Conservation (phyloP, 2,888 invertebrate species). For the Gandaritis pyraliata region DNA sequence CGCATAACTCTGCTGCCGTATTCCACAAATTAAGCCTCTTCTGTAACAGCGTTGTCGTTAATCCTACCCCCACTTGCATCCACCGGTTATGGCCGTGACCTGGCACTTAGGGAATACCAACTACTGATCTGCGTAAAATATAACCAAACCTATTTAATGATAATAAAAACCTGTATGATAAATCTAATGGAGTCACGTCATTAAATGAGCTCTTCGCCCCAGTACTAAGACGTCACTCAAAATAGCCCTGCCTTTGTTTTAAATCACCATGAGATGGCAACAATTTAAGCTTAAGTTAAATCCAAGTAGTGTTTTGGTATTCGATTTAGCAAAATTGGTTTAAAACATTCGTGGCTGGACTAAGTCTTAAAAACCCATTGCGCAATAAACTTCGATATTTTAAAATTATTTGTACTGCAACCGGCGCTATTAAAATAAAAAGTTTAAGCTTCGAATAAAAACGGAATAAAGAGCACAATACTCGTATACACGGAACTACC, state of each 20-base stretch:
- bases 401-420: background rate
- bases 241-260: no score
- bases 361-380: no score
- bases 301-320: no score
- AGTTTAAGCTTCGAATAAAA: conserved; percentile 21
- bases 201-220: no score
- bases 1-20: conserved; percentile 6
- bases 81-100: background rate
- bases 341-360: background rate
- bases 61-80: conserved; percentile 5
- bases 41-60: background rate
- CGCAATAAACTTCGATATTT: conserved; percentile 7
- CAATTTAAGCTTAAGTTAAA: no score
- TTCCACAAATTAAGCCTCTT: background rate
- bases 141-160: no score
- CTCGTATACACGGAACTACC: conserved; percentile 18
- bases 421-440: conserved; percentile 20
- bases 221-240: no score
- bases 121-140: no score
- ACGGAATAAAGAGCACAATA: conserved; percentile 19
- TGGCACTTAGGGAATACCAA: no score
- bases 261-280: no score
- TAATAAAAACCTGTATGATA: no score
- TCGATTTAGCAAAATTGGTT: background rate
- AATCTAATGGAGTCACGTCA: no score